phyloP scores from a whole-genome alignment of 2,113 vertebrate genomes.

The Channa maculata region DNA sequence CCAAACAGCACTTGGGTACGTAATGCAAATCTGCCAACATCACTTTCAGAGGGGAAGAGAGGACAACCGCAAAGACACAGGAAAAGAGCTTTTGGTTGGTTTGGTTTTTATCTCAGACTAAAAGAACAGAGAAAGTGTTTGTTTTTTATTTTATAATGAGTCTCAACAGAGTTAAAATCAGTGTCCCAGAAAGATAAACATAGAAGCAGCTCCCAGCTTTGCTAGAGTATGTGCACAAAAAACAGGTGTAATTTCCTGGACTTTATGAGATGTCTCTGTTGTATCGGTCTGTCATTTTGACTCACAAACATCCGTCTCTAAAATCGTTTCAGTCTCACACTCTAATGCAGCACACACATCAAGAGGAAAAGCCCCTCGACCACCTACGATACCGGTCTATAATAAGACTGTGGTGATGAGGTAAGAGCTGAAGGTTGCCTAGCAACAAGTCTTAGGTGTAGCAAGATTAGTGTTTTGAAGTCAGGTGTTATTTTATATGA shows the following conservation, averaged over 20 bases:
- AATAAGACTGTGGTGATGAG: constrained; percentile 68
- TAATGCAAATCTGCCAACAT: constrained; percentile 44
- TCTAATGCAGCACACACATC: constrained; percentile 9
- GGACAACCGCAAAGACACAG: constrained; percentile 38
- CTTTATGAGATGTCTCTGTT: constrained; percentile 45
- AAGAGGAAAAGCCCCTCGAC: constrained; percentile 42
- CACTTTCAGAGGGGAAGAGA: constrained; percentile 42
- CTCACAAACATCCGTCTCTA: constrained; percentile 4
- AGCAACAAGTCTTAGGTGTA: constrained; percentile 83
- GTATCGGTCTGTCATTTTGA: constrained; percentile 1
- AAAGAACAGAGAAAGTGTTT: constrained; percentile 51
- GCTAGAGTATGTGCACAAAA: constrained; percentile 20
- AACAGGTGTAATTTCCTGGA: constrained; percentile 29
- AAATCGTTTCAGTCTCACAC: constrained; percentile 21
- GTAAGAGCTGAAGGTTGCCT: constrained; percentile 76
- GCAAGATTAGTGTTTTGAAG: constrained; percentile 81
- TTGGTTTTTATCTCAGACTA: background rate
- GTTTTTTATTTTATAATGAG: constrained; percentile 73
- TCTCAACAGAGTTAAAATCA: constrained; percentile 74
- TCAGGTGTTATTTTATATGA: constrained; percentile 75
- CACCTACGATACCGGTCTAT: constrained; percentile 65
- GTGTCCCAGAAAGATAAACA: constrained; percentile 65
- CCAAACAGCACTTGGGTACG: constrained; percentile 64
- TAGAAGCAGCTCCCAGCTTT: constrained; percentile 35
- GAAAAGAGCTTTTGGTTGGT: background rate